Base-by-base conservation (phyloP, 37 sponge, comb jelly and placozoan species). In the Hexactinellida sp. region DNA sequence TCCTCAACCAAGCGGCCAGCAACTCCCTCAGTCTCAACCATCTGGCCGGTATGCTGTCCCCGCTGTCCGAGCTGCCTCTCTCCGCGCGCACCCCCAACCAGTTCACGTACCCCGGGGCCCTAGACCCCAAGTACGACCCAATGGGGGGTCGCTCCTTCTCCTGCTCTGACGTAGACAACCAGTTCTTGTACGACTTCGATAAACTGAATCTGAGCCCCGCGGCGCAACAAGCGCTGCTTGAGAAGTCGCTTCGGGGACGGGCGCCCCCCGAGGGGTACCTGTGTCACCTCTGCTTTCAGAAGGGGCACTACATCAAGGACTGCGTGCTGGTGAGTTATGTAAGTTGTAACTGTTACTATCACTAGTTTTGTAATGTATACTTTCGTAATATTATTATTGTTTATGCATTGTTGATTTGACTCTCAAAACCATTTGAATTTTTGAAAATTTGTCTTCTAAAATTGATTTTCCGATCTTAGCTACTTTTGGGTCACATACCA, bases 261-360 rank as follows among this genome's bases (percentile, higher is more conserved):
- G 35, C 71, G 19, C 86, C 86, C 28, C 87, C 87, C 0, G 87
- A 87, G 24, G 87, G 87, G 9, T 87, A 87, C 37, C 87, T 87
- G 35, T 87, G 87, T 38, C 87, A 87, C 83, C 87, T 87, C 37
- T 87, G 87, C 37, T 87, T 87, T 36, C 83, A 82, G 39, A 87
- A 38, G 34, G 87, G 87, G 32, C 87, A 87, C 87, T 87, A 54
- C 54, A 87, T 87, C 83, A 87, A 82, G 82, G 87, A 87, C 87
- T 87, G 87, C 39, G 39, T 37, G 19, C 54, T 82, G 87, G 87
- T 87, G 39, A 87, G 87, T 13, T 86, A 47, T 52, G 37, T 36
- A 83, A 36, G 37, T 83, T 23, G 82, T 76, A 76, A 76, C 36
- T 34, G 16, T n/a, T 21, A 52, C 54, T 23, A 23, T 13, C 13